Conservation (phyloP, 2,797 vertebrate genomes). For the Gymnoscopelus microlampas region DNA sequence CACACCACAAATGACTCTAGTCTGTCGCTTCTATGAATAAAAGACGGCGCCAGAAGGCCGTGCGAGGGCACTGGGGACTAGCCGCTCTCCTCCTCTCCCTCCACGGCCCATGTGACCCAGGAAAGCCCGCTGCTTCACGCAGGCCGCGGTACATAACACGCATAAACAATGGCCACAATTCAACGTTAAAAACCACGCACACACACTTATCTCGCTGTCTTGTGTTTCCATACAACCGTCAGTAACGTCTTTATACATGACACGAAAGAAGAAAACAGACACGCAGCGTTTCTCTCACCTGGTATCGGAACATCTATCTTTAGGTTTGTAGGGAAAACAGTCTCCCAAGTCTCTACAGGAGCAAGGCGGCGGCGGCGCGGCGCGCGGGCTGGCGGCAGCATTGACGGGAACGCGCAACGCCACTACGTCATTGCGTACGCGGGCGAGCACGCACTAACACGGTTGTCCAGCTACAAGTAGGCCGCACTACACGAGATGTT, state of each 20-base stretch:
- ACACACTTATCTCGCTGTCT: fast-evolving
- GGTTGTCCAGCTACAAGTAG: not conserved
- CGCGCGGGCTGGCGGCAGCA: slow-evolving; percentile 71
- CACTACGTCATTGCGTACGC: slow-evolving; percentile 5
- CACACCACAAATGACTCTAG: fast-evolving
- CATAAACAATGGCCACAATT: slow-evolving; percentile 66
- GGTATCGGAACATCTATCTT: slow-evolving; percentile 85
- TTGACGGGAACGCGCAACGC: slow-evolving; percentile 36
- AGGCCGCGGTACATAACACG: slow-evolving; percentile 65
- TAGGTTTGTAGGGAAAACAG: slow-evolving; percentile 53
- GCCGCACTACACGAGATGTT: too few relatives aligned
- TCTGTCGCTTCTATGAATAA: fast-evolving
- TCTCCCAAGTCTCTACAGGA: too few relatives aligned
- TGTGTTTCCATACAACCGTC: fast-evolving
- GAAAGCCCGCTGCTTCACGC: slow-evolving; percentile 61
- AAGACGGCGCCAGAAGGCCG: not conserved
- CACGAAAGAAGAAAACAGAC: fast-evolving
- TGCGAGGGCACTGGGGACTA: not conserved
- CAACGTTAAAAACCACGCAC: not conserved
- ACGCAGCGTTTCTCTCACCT: slow-evolving; percentile 68
- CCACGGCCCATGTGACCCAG: slow-evolving; percentile 26
- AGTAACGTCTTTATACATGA: fast-evolving
- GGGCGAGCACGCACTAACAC: slow-evolving; percentile 57
- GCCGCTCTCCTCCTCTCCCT: not conserved
- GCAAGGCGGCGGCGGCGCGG: slow-evolving; percentile 56